Base-by-base conservation (phyloP, 2,797 vertebrate genomes). In the Enoplosus armatus region DNA sequence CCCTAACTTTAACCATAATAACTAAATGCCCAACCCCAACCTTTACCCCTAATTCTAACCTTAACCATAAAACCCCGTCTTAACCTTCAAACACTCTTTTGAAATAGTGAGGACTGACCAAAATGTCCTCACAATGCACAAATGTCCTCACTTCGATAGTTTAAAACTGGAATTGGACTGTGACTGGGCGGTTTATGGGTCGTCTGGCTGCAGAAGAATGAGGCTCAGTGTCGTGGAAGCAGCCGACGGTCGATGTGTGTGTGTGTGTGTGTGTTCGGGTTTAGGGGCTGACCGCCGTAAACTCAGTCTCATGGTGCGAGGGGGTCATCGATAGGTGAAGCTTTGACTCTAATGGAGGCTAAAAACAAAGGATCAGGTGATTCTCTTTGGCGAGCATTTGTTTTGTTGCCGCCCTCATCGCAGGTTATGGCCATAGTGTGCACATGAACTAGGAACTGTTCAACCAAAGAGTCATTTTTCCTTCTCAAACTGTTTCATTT, bases 231-330 rank as follows among this genome's bases (percentile, higher is more conserved):
- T 80, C 80, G 2, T 59, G 68, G 72, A 31, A 41, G 45, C 37
- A 47, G 78, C 20, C 4, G 24, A 39, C 14, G 37, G 37, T 41
- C 43, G 26, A 56, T 76, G 41, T 50, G 65, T 66, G 65, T 54
- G 64, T 65, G 64, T 26, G 41, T 58, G 41, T 48, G 31, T 58
- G 37, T 70, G 37, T 47, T 8, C 58, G 54, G 61, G 69, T 60
- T 31, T n/a, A 67, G 58, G 48, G 47, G 29, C 39, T 61, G 63
- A 75, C 47, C 75, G 86, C 88, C 84, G 64, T 93, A 91, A 91
- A 87, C 67, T 68, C 68, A 50, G 81, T 59, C 83, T 87, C 83
- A 47, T 73, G 78, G 90, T 87, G 92, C 72, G 81, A 89, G 80
- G 84, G 51, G 84, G 75, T 88, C 83, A 29, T 37, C 11, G 9